Evolutionary conservation across 1,140 invertebrate species (phyloP).

Genomic region (Mizuhopecten yessoensis): DNA sequence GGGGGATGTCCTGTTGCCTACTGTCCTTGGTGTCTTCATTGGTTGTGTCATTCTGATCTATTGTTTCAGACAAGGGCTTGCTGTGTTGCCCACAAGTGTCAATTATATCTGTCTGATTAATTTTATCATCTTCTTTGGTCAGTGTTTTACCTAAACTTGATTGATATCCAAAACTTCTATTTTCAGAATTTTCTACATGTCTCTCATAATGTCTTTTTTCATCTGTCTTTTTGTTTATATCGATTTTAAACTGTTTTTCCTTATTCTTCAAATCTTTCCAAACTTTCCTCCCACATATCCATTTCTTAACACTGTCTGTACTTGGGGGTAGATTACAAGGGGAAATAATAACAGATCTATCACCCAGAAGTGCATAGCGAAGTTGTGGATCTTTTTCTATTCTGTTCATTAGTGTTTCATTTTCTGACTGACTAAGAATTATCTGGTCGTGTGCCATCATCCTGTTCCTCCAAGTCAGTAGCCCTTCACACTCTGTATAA

Average conservation of each 20-base stretch:
- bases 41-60: neutral
- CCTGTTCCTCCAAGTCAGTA: neutral
- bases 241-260: conserved; percentile 34
- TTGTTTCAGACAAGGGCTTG: neutral
- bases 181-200: neutral
- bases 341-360: conserved; percentile 71
- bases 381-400: conserved; percentile 72
- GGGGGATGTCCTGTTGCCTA: neutral
- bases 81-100: neutral
- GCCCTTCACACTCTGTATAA: conserved; percentile 43
- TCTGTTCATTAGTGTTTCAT: conserved; percentile 66
- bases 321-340: conserved; percentile 76
- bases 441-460: conserved; percentile 58
- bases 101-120: neutral
- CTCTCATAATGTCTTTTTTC: neutral
- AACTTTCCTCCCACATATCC: conserved; percentile 66
- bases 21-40: neutral
- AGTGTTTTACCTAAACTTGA: neutral
- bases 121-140: neutral
- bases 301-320: conserved; percentile 63
- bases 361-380: conserved; percentile 69
- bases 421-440: conserved; percentile 66
- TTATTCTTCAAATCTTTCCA: conserved; percentile 60
- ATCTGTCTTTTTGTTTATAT: neutral
- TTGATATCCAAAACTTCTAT: neutral